These are phyloP conservation scores for Agriotes lineatus DNA, from an alignment of 2,888 invertebrate species.

Conservation along the genomic window DNA sequence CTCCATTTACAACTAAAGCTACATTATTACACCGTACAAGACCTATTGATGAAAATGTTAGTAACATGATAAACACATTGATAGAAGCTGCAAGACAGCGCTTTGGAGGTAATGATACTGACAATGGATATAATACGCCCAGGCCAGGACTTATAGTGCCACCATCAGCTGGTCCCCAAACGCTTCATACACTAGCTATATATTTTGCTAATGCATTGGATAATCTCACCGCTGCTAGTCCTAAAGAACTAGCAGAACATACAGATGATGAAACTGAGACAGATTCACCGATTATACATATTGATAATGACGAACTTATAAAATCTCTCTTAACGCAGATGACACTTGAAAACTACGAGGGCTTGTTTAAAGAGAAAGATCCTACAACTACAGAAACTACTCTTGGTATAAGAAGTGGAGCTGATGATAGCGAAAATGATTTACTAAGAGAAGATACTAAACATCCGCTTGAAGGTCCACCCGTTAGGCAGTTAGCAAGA, in stretches of 20 bases:
- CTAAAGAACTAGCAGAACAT: conserved; percentile 18
- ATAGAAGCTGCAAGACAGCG: conserved; percentile 68
- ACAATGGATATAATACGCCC: conserved; percentile 66
- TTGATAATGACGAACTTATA: conserved; percentile 31
- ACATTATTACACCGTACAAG: conserved; percentile 52
- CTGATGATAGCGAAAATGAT: conserved; percentile 62
- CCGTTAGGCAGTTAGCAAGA: conserved; percentile 83
- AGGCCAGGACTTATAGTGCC: conserved; percentile 78
- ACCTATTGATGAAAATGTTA: conserved; percentile 72
- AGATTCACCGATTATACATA: conserved; percentile 21
- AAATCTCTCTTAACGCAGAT: conserved; percentile 39
- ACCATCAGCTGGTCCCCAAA: conserved; percentile 81
- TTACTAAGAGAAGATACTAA: conserved; percentile 74
- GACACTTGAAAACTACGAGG: conserved; percentile 54
- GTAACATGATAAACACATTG: conserved; percentile 78
- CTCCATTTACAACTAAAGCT: conserved; percentile 60
- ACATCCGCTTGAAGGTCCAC: conserved; percentile 73
- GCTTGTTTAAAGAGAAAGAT: conserved; percentile 62
- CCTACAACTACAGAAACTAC: not conserved
- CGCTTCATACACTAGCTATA: conserved; percentile 81
- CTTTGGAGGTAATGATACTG: conserved; percentile 62
- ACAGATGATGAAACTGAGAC: conserved; percentile 30
- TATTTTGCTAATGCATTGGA: conserved; percentile 83
- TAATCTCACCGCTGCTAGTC: conserved; percentile 53
- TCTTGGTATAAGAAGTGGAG: conserved; percentile 40